Conservation (phyloP, 2,797 vertebrate genomes). For the Euthynnus affinis region DNA sequence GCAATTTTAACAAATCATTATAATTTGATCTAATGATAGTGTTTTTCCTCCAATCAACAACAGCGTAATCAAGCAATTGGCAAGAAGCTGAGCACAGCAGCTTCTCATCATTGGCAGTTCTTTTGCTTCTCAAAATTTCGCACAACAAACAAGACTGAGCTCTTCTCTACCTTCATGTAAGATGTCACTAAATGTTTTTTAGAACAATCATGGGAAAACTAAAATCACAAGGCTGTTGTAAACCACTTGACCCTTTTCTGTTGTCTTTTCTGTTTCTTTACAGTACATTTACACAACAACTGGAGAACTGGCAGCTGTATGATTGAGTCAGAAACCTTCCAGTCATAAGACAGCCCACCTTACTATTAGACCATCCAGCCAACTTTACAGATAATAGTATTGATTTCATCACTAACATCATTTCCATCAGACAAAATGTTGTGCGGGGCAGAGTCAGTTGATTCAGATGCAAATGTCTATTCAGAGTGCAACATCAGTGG, state of each 20-base stretch:
- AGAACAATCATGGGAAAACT: conserved; percentile 15
- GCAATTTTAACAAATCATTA: conserved; percentile 64
- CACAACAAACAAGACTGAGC: conserved; percentile 10
- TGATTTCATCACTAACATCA: conserved; percentile 15
- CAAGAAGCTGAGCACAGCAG: conserved; percentile 65
- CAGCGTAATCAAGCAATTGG: conserved; percentile 74
- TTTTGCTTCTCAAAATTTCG: conserved; percentile 10
- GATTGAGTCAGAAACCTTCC: conserved; percentile 32
- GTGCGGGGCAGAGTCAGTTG: neutral
- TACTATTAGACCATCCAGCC: conserved; percentile 3
- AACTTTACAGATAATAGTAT: conserved; percentile 20
- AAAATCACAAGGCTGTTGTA: neutral
- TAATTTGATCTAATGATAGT: conserved; percentile 73
- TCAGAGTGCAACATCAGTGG: conserved; percentile 38
- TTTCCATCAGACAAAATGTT: conserved; percentile 29
- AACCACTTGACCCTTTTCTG: neutral
- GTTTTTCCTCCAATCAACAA: conserved; percentile 70
- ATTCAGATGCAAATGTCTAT: conserved; percentile 67
- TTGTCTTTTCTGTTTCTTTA: neutral
- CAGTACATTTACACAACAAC: neutral
- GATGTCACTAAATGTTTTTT: conserved; percentile 13
- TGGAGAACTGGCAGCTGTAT: neutral
- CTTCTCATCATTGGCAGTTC: conserved; percentile 36
- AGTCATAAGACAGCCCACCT: conserved; percentile 2
- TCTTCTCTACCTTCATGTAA: conserved; percentile 13